Percentiles rank a stretch among this genome's conserved stretches.
Evolutionary conservation across 2,888 invertebrate genomes (phyloP).

Genomic region (Lasioglossum marginatum): DNA sequence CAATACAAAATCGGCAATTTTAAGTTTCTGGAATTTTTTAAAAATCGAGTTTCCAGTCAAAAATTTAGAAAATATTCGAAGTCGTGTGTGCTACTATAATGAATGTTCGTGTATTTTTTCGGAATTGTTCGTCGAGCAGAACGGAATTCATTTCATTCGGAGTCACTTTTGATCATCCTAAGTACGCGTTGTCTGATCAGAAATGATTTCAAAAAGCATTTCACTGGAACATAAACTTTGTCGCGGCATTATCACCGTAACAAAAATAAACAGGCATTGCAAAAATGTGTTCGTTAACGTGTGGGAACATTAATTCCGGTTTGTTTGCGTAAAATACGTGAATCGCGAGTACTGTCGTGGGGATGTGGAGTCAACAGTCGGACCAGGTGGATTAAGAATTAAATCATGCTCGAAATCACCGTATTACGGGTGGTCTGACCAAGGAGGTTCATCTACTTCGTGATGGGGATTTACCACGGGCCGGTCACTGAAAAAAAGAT

Average conservation of each 20-base stretch:
- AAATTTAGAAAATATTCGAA: too few relatives aligned
- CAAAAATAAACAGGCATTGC: neutral
- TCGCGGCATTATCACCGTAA: too few relatives aligned
- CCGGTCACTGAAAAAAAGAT: neutral
- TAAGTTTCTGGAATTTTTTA: too few relatives aligned
- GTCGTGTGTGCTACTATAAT: too few relatives aligned
- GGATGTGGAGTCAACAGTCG: neutral
- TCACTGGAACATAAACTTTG: too few relatives aligned
- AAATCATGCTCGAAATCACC: neutral
- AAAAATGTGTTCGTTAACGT: neutral
- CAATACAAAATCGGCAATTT: too few relatives aligned
- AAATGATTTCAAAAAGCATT: too few relatives aligned
- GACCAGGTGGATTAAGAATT: neutral
- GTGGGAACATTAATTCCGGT: neutral
- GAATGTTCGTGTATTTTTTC: neutral
- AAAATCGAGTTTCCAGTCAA: too few relatives aligned
- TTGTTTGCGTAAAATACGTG: neutral
- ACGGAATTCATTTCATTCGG: too few relatives aligned
- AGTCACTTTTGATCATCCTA: too few relatives aligned
- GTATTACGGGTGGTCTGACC: neutral
- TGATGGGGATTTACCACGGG: neutral
- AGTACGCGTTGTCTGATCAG: too few relatives aligned
- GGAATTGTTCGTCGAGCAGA: too few relatives aligned
- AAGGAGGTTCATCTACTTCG: neutral
- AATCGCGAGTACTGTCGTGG: neutral